Conservation (phyloP, 1,140 invertebrate species). For the Halyomorpha halys region DNA sequence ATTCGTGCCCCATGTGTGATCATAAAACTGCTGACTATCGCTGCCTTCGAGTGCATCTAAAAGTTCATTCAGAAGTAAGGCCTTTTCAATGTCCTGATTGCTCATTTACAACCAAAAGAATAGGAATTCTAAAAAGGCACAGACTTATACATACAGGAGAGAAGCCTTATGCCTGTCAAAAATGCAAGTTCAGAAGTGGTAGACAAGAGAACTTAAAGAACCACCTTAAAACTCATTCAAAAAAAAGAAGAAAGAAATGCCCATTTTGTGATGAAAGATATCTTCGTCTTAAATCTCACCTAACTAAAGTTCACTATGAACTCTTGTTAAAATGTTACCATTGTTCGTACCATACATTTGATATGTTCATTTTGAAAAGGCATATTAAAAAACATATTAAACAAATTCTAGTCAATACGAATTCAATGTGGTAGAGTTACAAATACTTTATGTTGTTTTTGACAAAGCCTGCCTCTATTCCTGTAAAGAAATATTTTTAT, state of each 20-base stretch:
- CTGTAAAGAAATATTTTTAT: too few relatives aligned
- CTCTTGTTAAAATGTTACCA: not conserved
- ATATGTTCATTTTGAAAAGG: not conserved
- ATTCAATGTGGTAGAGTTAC: too few relatives aligned
- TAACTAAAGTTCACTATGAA: not conserved
- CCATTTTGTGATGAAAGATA: not conserved
- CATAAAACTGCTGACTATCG: constrained; percentile 8
- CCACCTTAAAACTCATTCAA: not conserved
- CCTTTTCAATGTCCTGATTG: constrained; percentile 16
- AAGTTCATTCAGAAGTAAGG: not conserved
- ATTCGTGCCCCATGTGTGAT: not conserved
- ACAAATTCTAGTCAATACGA: not conserved
- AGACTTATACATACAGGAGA: constrained; percentile 12
- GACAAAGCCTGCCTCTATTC: too few relatives aligned
- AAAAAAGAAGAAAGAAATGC: not conserved
- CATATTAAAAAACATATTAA: constrained; percentile 7
- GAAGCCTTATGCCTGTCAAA: constrained; percentile 12
- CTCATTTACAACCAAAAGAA: not conserved
- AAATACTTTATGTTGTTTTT: too few relatives aligned
- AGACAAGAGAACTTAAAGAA: not conserved
- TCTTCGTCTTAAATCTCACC: not conserved
- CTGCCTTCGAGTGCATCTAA: not conserved
- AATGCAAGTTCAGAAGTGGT: not conserved
- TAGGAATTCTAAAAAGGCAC: constrained; percentile 7
- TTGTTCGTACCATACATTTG: not conserved